Evolutionary conservation across 2,888 invertebrate species (phyloP), one percentile per base, ranked within the genome.

Genomic region (Erynnis tages): DNA sequence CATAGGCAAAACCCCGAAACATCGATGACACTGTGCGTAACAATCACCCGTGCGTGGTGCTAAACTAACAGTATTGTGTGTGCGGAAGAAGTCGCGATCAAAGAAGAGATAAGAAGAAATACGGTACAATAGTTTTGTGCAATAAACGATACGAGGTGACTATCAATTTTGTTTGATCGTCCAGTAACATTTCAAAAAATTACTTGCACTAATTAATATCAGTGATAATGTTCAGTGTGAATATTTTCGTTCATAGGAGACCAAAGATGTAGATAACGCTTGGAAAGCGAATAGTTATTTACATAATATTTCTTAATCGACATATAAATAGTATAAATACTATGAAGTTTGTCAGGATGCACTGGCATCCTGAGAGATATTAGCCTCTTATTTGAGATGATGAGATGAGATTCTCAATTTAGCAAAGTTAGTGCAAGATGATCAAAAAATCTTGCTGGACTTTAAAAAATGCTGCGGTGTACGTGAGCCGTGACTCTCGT

Each of bases 41-140:
- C 48, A 19, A 61, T 57, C 57, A 65, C 66, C 67, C 59, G 86
- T 86, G 86, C 79, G 69, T 55, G 67, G 85, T 87, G 86, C 79
- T 71, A 62, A 76, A 45, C 61, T 68, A 66, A 66, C 67, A 73
- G 71, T 69, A 67, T 70, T 62, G 74, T 72, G 57, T 66, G 83
- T 84, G 84, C 73, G 68, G 72, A 71, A 79, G 79, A 67, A 66
- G 62, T 76, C 76, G 73, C 70, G 59, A 61, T 56, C 35, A 63
- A 43, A 61, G n/a, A n/a, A 48, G 30, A 47, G 46, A 67, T 56
- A 67, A 61, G 63, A 67, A 57, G 62, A 59, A 41, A 60, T 61
- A 72, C 60, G 69, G 62, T 66, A 67, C 21, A 65, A 75, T 66
- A 79, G 73, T 70, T 69, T 82, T 86, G 85, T 84, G 77, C 63